Evolutionary conservation across 2,113 vertebrate genomes (phyloP).

Genomic region (Anthoscopus minutus): DNA sequence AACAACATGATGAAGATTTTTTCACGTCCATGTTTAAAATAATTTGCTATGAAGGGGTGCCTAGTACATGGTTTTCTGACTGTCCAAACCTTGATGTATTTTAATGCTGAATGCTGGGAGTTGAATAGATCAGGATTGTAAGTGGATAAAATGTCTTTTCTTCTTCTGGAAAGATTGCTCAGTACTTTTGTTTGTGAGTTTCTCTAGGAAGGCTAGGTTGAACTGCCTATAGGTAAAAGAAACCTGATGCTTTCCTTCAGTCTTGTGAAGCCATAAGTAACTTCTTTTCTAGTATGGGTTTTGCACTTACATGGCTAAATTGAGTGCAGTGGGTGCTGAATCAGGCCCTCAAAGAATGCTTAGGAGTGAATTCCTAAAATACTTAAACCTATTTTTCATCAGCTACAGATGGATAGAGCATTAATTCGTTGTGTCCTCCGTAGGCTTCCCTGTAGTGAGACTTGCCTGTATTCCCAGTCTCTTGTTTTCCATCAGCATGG

Average conservation of each 20-base stretch:
- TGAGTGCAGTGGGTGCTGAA: accelerated
- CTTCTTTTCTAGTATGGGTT: not conserved
- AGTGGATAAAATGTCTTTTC: not conserved
- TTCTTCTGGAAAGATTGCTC: not conserved
- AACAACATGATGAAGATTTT: not conserved
- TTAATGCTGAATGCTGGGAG: not conserved
- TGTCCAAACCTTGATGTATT: not conserved
- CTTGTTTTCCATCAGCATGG: not conserved
- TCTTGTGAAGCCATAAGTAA: accelerated
- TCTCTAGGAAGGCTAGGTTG: not conserved
- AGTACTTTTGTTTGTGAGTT: not conserved
- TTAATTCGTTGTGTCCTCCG: not conserved
- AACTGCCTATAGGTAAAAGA: not conserved
- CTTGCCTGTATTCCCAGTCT: not conserved
- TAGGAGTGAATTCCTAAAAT: not conserved
- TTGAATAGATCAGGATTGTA: not conserved
- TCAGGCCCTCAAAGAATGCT: not conserved
- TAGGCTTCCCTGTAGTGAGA: not conserved
- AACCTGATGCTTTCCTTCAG: not conserved
- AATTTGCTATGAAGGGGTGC: not conserved
- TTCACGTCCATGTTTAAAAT: not conserved
- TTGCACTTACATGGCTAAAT: not conserved
- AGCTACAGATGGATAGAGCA: not conserved
- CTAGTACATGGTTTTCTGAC: not conserved
- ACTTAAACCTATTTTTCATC: not conserved